These are phyloP conservation scores for Sorex maritimensis DNA, from an alignment of 2,797 vertebrate species.

Conservation along the genomic window DNA sequence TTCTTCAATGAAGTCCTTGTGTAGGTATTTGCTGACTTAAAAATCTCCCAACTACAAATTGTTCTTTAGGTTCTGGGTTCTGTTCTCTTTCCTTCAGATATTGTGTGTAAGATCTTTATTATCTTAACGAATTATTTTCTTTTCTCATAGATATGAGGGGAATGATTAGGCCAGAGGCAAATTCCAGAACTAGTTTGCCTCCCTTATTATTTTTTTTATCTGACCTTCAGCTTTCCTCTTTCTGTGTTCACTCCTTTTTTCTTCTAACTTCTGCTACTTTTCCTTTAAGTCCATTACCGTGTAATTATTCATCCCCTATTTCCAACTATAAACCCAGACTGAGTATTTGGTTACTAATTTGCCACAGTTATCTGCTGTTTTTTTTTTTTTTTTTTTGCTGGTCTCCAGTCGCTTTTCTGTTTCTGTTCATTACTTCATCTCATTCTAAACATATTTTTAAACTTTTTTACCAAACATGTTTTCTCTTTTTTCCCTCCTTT, in stretches of 20 bases:
- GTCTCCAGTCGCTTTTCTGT: constrained; percentile 15
- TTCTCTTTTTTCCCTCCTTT: constrained; percentile 42
- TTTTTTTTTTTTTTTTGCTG: not conserved
- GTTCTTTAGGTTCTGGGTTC: constrained; percentile 48
- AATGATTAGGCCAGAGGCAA: constrained; percentile 54
- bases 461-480: constrained; percentile 21
- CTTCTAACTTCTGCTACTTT: not conserved
- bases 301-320: not conserved
- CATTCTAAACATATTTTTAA: constrained; percentile 30
- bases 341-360: not conserved
- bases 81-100: constrained; percentile 41
- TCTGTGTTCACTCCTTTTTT: constrained; percentile 23
- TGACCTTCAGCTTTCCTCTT: constrained; percentile 17
- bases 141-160: constrained; percentile 7
- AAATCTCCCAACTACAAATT: constrained; percentile 67
- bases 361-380: not conserved
- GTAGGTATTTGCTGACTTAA: constrained; percentile 64
- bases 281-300: not conserved
- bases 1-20: constrained; percentile 59
- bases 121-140: constrained; percentile 10
- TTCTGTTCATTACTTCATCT: not conserved
- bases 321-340: not conserved
- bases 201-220: not conserved
- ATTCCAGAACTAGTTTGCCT: constrained; percentile 32
- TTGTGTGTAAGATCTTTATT: constrained; percentile 20